These are phyloP conservation scores for Myrmophylax atrothorax DNA, from an alignment of 2,113 vertebrate species.

Conservation along the genomic window DNA sequence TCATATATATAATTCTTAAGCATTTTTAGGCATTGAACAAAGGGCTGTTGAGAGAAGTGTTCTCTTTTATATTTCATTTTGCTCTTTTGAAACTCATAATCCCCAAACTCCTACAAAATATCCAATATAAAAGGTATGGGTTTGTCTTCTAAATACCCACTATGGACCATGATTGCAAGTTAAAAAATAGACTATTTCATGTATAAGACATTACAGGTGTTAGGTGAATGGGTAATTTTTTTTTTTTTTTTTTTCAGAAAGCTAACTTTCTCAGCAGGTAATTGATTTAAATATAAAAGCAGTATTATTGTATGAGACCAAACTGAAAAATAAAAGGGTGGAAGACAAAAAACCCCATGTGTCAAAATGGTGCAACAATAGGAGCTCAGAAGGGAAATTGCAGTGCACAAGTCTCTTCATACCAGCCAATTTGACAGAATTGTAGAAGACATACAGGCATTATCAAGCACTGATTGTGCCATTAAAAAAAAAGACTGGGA, in stretches of 20 bases:
- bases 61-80: not conserved
- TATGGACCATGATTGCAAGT: not conserved
- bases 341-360: not conserved
- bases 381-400: constrained; percentile 42
- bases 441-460: constrained; percentile 33
- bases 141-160: not conserved
- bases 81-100: not conserved
- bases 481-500: constrained; percentile 52
- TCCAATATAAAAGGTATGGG: not conserved
- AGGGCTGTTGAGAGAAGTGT: accelerated
- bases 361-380: constrained; percentile 19
- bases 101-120: not conserved
- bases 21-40: not conserved
- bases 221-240: not conserved
- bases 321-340: not conserved
- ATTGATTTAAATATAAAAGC: not conserved
- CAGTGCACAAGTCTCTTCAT: constrained; percentile 23
- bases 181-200: not conserved
- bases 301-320: not conserved
- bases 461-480: constrained; percentile 27
- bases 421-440: constrained; percentile 26
- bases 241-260: not conserved
- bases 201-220: not conserved
- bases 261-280: not conserved
- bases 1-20: no score